phyloP scores from a whole-genome alignment of 2,888 invertebrate species.

The Elmis aenea region DNA sequence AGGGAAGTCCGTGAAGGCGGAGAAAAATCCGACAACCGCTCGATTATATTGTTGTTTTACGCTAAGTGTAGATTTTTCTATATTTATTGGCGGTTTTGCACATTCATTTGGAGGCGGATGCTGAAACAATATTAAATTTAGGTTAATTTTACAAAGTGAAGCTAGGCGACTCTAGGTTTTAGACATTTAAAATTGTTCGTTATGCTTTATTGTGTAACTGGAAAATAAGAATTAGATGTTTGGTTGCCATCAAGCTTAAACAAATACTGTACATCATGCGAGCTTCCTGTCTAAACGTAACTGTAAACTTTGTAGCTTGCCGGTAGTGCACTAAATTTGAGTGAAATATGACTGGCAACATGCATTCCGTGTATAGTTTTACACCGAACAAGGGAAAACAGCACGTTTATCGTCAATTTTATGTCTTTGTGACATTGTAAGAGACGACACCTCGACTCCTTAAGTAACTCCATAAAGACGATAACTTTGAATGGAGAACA shows the following conservation, averaged over 20 bases:
- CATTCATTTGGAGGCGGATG: constrained; percentile 24
- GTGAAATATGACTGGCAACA: constrained; percentile 14
- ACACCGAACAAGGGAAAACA: constrained; percentile 15
- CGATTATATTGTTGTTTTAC: constrained; percentile 32
- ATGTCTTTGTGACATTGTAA: constrained; percentile 14
- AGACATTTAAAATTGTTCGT: too few species aligned
- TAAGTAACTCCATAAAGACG: neutral
- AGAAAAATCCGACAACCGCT: constrained; percentile 26
- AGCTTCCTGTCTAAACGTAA: constrained; percentile 7
- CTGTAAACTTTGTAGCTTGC: constrained; percentile 10
- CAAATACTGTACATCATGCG: too few species aligned
- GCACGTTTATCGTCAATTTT: constrained; percentile 16
- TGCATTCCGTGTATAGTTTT: constrained; percentile 13
- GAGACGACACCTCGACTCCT: constrained; percentile 2
- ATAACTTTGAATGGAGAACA: too few species aligned
- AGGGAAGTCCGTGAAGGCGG: constrained; percentile 30
- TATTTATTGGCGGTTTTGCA: constrained; percentile 25
- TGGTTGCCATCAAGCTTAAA: too few species aligned
- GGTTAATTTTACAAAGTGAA: too few species aligned
- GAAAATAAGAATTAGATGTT: too few species aligned
- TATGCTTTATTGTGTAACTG: too few species aligned
- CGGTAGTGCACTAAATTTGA: constrained; percentile 18
- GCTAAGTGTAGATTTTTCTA: constrained; percentile 21
- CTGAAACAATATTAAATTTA: too few species aligned
- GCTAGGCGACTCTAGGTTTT: too few species aligned